Evolutionary conservation across 2,888 invertebrate genomes (phyloP).

Genomic region (Anaspis maculata): DNA sequence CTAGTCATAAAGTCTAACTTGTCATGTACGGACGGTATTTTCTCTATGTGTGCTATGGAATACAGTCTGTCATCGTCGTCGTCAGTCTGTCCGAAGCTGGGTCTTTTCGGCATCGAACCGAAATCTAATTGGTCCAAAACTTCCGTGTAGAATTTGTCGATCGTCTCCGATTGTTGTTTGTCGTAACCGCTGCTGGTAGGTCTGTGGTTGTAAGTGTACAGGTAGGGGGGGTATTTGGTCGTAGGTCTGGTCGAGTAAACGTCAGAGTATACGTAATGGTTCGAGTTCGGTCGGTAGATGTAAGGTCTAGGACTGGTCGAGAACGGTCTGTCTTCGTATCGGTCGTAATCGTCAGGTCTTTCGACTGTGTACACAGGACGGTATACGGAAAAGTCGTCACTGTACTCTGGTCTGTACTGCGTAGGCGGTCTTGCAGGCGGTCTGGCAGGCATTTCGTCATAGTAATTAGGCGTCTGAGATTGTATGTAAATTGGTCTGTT

Average conservation of each 20-base stretch:
- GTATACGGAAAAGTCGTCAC: slow-evolving; percentile 8
- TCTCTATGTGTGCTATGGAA: slow-evolving; percentile 14
- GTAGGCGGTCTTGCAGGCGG: too few species aligned
- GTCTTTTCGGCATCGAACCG: too few species aligned
- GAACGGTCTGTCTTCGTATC: slow-evolving; percentile 23
- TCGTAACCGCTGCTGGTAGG: too few species aligned
- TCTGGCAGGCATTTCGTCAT: too few species aligned
- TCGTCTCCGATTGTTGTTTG: too few species aligned
- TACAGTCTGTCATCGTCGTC: too few species aligned
- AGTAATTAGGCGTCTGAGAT: too few species aligned
- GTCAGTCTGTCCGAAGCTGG: too few species aligned
- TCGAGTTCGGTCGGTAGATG: slow-evolving; percentile 13
- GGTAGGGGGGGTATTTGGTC: slow-evolving; percentile 14
- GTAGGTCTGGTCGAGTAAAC: slow-evolving; percentile 10
- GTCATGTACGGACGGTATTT: slow-evolving; percentile 16
- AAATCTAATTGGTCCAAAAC: not conserved
- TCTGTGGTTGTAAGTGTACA: too few species aligned
- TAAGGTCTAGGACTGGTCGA: slow-evolving; percentile 26
- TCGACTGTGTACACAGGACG: too few species aligned
- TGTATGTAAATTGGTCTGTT: slow-evolving; percentile 1
- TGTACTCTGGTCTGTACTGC: slow-evolving; percentile 5
- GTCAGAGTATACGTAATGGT: slow-evolving; percentile 12
- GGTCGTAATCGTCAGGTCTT: slow-evolving; percentile 11
- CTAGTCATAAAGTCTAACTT: slow-evolving; percentile 24
- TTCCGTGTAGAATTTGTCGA: not conserved